phyloP scores from a whole-genome alignment of 2,888 invertebrate genomes.

The Taenaris catops region DNA sequence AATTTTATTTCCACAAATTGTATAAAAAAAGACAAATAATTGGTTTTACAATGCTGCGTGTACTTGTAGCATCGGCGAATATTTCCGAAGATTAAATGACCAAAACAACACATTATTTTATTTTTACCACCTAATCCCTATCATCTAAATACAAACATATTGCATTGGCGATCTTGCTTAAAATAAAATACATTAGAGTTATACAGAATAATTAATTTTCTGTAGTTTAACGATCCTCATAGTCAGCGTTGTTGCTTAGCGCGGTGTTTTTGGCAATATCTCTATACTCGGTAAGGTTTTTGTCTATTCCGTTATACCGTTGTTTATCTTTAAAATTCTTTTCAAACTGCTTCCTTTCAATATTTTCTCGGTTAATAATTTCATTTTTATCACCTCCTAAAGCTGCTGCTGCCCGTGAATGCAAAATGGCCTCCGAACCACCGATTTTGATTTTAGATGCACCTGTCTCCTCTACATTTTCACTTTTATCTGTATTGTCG shows the following conservation, averaged over 20 bases:
- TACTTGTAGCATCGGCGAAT: too few relatives aligned
- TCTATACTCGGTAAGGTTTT: conserved; percentile 38
- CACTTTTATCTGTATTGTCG: conserved; percentile 49
- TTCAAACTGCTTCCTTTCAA: conserved; percentile 30
- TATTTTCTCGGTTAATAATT: conserved; percentile 32
- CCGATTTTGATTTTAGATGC: conserved; percentile 37
- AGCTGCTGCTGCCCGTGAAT: conserved; percentile 40
- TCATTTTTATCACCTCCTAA: conserved; percentile 34
- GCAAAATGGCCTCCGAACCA: conserved; percentile 42
- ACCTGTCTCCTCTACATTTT: conserved; percentile 39
- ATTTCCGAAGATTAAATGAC: too few relatives aligned
- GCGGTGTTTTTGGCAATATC: conserved; percentile 46
- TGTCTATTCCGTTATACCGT: conserved; percentile 30
- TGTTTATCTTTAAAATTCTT: conserved; percentile 35
- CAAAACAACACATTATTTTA: too few relatives aligned
- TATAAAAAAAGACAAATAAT: too few relatives aligned
- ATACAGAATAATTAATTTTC: too few relatives aligned
- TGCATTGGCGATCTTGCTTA: neutral
- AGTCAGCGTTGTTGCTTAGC: conserved; percentile 41
- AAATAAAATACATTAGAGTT: neutral
- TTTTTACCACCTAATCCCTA: too few relatives aligned
- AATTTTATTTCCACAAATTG: conserved; percentile 4
- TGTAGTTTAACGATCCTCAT: conserved; percentile 30
- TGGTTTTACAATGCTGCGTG: too few relatives aligned
- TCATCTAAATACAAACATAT: too few relatives aligned